Percentiles rank a stretch among this genome's conserved stretches.
These are phyloP conservation scores for Eulemur mongoz DNA, from an alignment of 2,797 vertebrate genomes.

Conservation along the genomic window DNA sequence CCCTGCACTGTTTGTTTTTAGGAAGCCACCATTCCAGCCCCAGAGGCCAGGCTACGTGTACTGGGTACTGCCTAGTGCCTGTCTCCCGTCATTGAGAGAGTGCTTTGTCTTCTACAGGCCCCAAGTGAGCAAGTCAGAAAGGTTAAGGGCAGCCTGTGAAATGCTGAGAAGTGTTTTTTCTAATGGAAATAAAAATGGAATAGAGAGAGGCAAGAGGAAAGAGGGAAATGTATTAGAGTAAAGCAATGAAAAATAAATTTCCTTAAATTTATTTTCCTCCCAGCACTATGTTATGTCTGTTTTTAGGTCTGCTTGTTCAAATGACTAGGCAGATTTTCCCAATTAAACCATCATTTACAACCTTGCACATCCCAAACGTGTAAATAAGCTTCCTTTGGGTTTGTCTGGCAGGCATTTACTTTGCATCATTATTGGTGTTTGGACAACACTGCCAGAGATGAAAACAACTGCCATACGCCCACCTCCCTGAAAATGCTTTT, in stretches of 20 bases:
- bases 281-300: neutral
- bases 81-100: slow-evolving; percentile 58
- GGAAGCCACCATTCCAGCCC: neutral
- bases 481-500: slow-evolving; percentile 32
- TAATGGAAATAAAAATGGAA: slow-evolving; percentile 63
- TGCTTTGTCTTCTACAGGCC: slow-evolving; percentile 53
- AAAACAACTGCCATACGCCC: slow-evolving; percentile 59
- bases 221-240: neutral
- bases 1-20: slow-evolving; percentile 25
- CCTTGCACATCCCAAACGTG: neutral
- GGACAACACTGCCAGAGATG: slow-evolving; percentile 46
- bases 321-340: slow-evolving; percentile 60
- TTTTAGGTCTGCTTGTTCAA: slow-evolving; percentile 52
- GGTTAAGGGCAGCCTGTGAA: slow-evolving; percentile 64
- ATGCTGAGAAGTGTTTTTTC: slow-evolving; percentile 60
- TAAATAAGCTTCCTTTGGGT: slow-evolving; percentile 57
- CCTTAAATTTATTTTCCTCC: slow-evolving; percentile 34
- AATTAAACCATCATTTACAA: slow-evolving; percentile 66
- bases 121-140: slow-evolving; percentile 58
- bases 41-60: neutral
- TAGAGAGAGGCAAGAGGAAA: slow-evolving; percentile 30
- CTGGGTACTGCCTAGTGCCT: slow-evolving; percentile 7
- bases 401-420: slow-evolving; percentile 54
- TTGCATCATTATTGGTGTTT: slow-evolving; percentile 55
- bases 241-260: slow-evolving; percentile 33